Percentiles rank a stretch among this genome's conserved stretches.
Evolutionary conservation across 2,888 invertebrate genomes (phyloP).

Genomic region (Clusia tigrina): DNA sequence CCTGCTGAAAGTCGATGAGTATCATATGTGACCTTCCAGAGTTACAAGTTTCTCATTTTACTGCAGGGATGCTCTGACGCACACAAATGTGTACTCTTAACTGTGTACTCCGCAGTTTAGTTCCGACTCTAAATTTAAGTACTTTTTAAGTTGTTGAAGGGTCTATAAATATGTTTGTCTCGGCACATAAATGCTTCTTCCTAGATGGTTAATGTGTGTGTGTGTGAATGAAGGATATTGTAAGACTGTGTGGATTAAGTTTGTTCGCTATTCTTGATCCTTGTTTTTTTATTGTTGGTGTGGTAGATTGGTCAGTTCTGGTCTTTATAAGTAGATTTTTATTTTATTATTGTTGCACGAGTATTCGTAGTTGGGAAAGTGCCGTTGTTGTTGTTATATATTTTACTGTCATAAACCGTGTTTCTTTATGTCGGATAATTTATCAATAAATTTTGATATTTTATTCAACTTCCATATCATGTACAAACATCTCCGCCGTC

Average conservation of each 20-base stretch:
- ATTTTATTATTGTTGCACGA: conserved; percentile 9
- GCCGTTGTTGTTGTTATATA: conserved; percentile 28
- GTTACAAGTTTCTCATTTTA: no score
- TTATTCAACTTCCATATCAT: conserved; percentile 11
- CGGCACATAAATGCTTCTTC: conserved; percentile 18
- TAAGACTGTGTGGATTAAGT: background rate
- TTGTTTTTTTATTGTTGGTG: background rate
- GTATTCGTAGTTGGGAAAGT: conserved; percentile 11
- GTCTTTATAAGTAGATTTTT: conserved; percentile 11
- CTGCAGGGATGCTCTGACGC: no score
- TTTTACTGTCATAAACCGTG: conserved; percentile 40
- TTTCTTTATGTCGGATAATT: conserved; percentile 42
- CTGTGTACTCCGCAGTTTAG: conserved; percentile 10
- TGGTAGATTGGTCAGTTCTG: conserved; percentile 12
- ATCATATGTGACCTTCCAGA: no score
- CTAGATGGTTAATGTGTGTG: background rate
- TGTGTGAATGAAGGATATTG: background rate
- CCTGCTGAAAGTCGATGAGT: no score
- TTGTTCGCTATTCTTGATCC: no score
- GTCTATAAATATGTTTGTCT: conserved; percentile 37
- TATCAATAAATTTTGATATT: conserved; percentile 44
- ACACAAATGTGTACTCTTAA: no score
- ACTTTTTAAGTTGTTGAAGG: conserved; percentile 37
- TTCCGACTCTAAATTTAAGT: conserved; percentile 31
- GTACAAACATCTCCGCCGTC: background rate